A percentile compares a stretch with the other conserved stretches of the same genome.
Conservation (phyloP, 53 echinoderm and acorn worm species). For the Temnopleurus reevesii region DNA sequence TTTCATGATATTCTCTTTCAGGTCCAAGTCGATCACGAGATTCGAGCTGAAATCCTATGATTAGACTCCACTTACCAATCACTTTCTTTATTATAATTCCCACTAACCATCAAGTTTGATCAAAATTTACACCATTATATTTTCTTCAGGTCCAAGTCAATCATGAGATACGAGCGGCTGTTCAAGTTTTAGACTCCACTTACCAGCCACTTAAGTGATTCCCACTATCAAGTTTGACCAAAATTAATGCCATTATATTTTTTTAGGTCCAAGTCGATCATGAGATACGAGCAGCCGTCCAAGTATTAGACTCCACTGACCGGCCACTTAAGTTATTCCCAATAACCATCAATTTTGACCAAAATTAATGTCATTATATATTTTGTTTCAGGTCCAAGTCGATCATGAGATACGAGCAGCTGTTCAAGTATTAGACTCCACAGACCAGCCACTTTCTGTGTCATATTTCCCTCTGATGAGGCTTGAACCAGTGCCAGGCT, state of each 20-base stretch:
- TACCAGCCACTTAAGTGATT: constrained; percentile 81
- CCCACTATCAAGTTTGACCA: too few relatives aligned
- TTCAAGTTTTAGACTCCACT: constrained; percentile 79
- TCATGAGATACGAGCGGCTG: constrained; percentile 84
- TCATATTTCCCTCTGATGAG: constrained; percentile 90
- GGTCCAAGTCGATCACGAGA: constrained; percentile 93
- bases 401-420: constrained; percentile 90
- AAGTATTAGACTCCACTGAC: constrained; percentile 77
- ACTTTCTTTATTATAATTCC: constrained; percentile 83
- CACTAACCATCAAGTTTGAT: too few relatives aligned
- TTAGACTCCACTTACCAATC: constrained; percentile 82
- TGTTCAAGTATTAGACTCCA: constrained; percentile 87
- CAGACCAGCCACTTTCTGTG: constrained; percentile 80
- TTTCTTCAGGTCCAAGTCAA: constrained; percentile 79
- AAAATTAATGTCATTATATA: too few relatives aligned
- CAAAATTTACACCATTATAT: too few relatives aligned
- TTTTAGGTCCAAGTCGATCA: constrained; percentile 85
- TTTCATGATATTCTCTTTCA: constrained; percentile 63
- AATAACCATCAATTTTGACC: too few relatives aligned
- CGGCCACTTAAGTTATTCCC: too few relatives aligned
- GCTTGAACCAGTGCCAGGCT: constrained; percentile 76
- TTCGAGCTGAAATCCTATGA: constrained; percentile 76
- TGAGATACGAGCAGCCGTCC: constrained; percentile 83
- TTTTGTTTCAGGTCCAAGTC: constrained; percentile 77
- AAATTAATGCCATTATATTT: too few relatives aligned